These are phyloP conservation scores for Dorcus hopei DNA, from an alignment of 2,888 invertebrate genomes.

Conservation along the genomic window DNA sequence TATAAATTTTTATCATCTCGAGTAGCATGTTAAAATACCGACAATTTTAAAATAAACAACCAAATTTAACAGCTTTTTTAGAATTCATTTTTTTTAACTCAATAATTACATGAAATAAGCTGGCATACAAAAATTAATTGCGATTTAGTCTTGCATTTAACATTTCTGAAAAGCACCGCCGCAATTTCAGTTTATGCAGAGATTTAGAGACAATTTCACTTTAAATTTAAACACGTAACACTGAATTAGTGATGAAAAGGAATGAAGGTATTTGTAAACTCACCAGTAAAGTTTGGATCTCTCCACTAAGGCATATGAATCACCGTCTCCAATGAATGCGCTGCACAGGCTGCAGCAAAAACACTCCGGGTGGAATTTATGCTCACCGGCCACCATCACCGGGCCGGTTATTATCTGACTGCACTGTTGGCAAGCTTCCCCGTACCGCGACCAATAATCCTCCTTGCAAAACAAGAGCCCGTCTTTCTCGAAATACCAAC, in stretches of 20 bases:
- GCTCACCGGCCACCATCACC: constrained; percentile 92
- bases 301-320: constrained; percentile 89
- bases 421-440: constrained; percentile 88
- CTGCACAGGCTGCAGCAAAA: constrained; percentile 82
- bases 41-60: no score
- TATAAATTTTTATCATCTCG: no score
- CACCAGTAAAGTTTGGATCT: constrained; percentile 85
- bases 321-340: constrained; percentile 85
- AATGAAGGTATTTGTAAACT: constrained; percentile 24
- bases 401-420: constrained; percentile 77
- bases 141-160: no score
- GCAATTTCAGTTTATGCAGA: no score
- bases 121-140: no score
- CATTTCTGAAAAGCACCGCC: no score
- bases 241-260: neutral
- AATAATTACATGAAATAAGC: no score
- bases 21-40: no score
- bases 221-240: no score
- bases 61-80: no score
- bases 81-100: no score
- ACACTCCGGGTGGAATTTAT: constrained; percentile 95
- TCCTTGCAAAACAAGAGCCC: constrained; percentile 84
- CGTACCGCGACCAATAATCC: constrained; percentile 85
- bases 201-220: no score
- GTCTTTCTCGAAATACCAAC: constrained; percentile 93